Evolutionary conservation across 2,797 vertebrate species (phyloP), one percentile per base, ranked within the genome.

Genomic region (Champsocephalus esox): DNA sequence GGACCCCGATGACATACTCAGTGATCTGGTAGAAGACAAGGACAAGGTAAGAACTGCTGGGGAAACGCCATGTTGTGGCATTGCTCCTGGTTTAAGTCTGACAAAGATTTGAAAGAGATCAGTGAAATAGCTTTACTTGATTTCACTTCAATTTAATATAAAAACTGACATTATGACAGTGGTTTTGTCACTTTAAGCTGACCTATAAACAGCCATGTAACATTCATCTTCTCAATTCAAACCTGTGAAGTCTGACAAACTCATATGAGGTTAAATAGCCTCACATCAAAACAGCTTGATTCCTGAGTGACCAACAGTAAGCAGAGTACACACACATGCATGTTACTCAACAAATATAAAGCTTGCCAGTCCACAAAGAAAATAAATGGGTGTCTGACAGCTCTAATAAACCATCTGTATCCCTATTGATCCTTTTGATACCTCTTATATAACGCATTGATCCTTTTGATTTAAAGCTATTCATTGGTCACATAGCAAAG

Each of bases 1-100:
- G 89, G 97, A 99, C 91, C 98, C 97, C 8, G 98, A 99, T 89
- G 98, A 99, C 70, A 87, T 96, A 48, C 94, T 99, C 81, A 96
- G 96, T 69, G 98, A 99, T 94, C 96, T 99, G 75, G 97, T 97
- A n/a, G 98, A 99, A 92, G 97, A 99, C 93, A 97, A 96, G 88
- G 98, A 99, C 92, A 99, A 98, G 97, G 98, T 99, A 96, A 91
- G 87, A 79, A 38, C 51, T 2, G 50, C 4, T 62, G 3, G 0
- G 2, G 2, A 10, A 58, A 38, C 1, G 8, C 0, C 2, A 3
- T 19, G 6, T 43, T 28, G 32, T 57, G 8, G 21, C 4, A 52
- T 32, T 46, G 11, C 17, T 74, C 34, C 11, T 55, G 49, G 16
- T 61, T 58, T 17, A 16, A 16, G 48, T 75, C 2, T 59, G n/a